Conservation (phyloP, 2,888 invertebrate species). For the Isotomurus palustris region DNA sequence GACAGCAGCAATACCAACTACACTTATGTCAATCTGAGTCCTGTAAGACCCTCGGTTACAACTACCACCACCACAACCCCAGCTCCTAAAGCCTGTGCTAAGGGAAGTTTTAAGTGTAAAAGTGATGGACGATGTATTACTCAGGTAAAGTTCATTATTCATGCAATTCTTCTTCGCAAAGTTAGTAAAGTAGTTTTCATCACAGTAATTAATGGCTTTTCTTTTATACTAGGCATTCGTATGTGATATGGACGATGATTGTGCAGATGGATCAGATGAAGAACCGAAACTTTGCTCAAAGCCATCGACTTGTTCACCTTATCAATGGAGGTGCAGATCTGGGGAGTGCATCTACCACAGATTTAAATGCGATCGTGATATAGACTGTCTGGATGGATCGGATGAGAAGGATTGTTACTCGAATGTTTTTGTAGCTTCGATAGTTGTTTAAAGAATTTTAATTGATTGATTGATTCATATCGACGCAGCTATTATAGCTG, state of each 20-base stretch:
- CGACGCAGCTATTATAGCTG: too few relatives aligned
- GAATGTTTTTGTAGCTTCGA: too few relatives aligned
- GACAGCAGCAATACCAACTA: neutral
- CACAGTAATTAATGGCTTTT: neutral
- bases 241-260: conserved; percentile 17
- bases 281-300: conserved; percentile 1
- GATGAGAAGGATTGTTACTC: conserved; percentile 13
- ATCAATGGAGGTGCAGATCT: conserved; percentile 13
- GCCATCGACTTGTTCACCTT: conserved; percentile 3
- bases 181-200: neutral
- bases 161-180: neutral
- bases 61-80: neutral
- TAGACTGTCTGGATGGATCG: conserved; percentile 15
- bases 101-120: conserved; percentile 11
- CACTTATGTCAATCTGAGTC: neutral
- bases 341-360: conserved; percentile 24
- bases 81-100: conserved; percentile 1
- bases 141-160: neutral
- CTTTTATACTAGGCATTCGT: conserved; percentile 9
- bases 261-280: conserved; percentile 15
- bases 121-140: conserved; percentile 14
- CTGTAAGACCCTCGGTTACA: neutral
- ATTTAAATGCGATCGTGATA: conserved; percentile 6
- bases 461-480: too few relatives aligned
- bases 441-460: too few relatives aligned